phyloP scores from a whole-genome alignment of 2,888 invertebrate species.

The Hydrotaea cyrtoneurina region DNA sequence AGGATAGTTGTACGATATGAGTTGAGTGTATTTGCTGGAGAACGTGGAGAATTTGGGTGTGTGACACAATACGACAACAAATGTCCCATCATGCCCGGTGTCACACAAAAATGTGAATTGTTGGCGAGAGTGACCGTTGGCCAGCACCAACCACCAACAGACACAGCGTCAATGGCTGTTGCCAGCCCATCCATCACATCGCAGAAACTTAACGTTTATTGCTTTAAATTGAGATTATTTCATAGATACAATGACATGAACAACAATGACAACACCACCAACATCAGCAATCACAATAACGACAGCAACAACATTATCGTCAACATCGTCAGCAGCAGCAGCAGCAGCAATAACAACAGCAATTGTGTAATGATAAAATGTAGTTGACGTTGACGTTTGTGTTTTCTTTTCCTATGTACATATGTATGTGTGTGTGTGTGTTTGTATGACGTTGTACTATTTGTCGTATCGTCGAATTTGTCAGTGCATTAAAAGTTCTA shows the following conservation, averaged over 20 bases:
- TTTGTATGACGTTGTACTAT: not conserved
- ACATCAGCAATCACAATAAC: not conserved
- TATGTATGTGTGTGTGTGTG: no score
- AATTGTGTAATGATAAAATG: constrained; percentile 32
- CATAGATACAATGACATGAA: constrained; percentile 11
- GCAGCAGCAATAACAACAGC: not conserved
- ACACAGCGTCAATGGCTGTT: not conserved
- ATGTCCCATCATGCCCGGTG: constrained; percentile 1
- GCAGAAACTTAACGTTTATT: constrained; percentile 59
- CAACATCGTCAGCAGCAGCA: not conserved
- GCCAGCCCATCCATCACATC: not conserved
- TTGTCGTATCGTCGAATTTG: not conserved
- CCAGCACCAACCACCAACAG: not conserved
- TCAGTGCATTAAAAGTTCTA: not conserved
- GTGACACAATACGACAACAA: constrained; percentile 18
- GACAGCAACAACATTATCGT: not conserved
- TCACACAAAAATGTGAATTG: not conserved
- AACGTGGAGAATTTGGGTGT: no score
- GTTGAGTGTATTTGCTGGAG: no score
- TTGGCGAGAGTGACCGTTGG: constrained; percentile 10
- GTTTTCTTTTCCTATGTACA: constrained; percentile 1
- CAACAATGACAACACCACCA: not conserved
- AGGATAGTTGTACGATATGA: no score
- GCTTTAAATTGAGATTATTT: constrained; percentile 47
- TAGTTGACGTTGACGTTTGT: constrained; percentile 6